Evolutionary conservation across 2,113 vertebrate species (phyloP).

Genomic region (Galbula dea): DNA sequence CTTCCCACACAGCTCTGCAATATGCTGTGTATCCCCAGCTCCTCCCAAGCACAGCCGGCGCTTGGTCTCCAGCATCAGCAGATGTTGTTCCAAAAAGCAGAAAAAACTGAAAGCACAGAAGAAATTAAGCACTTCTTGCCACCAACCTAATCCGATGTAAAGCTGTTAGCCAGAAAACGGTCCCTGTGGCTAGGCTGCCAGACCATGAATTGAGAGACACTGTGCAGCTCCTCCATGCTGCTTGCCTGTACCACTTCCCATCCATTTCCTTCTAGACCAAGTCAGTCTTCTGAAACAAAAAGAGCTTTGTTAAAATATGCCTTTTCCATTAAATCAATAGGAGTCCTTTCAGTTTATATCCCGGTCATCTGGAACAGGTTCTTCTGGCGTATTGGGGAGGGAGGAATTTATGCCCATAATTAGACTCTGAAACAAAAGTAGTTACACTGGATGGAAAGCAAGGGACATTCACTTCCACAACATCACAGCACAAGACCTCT

Average conservation of each 20-base stretch:
- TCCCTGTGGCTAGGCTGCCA: neutral
- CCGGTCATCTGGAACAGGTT: neutral
- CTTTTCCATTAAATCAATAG: neutral
- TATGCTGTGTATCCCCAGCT: neutral
- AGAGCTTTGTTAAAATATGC: neutral
- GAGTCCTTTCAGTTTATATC: neutral
- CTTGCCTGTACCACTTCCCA: neutral
- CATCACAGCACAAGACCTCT: neutral
- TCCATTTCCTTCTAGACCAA: neutral
- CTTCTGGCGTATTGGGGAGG: neutral
- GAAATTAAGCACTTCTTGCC: neutral
- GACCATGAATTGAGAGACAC: neutral
- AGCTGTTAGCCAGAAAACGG: neutral
- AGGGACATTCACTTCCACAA: neutral
- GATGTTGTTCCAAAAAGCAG: neutral
- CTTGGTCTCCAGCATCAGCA: slow-evolving; percentile 21
- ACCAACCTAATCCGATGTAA: neutral
- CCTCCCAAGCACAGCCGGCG: neutral
- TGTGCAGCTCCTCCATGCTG: neutral
- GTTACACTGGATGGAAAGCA: neutral
- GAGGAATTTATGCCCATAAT: neutral
- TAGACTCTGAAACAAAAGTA: neutral
- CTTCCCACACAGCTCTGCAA: neutral
- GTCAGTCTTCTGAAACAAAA: neutral
- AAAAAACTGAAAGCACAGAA: neutral